These are phyloP conservation scores for Drosophila meridionalis DNA, from an alignment of 2,888 invertebrate species.

Conservation along the genomic window DNA sequence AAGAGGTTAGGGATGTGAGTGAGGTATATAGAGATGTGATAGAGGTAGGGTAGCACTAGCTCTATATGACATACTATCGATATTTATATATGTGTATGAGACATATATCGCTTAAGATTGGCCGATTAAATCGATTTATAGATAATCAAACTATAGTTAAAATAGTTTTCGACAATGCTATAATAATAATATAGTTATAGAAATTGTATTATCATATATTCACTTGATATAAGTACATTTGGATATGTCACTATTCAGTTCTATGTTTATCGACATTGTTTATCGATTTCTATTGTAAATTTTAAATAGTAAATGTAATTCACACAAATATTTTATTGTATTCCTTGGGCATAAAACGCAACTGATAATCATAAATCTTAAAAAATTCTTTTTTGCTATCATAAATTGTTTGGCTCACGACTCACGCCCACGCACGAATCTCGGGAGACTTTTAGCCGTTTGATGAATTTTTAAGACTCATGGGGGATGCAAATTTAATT, in stretches of 20 bases:
- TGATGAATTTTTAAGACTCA: background rate
- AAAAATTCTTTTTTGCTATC: too few species aligned
- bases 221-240: too few species aligned
- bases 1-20: slow-evolving; percentile 20
- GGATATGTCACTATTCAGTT: background rate
- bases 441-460: background rate
- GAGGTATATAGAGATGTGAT: background rate
- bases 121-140: too few species aligned
- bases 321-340: background rate
- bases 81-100: background rate
- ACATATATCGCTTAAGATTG: too few species aligned
- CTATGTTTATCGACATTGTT: background rate
- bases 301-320: background rate
- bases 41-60: background rate
- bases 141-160: too few species aligned
- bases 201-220: too few species aligned
- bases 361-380: background rate
- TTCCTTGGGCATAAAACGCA: background rate
- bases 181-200: too few species aligned
- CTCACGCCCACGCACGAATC: slow-evolving; percentile 1
- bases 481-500: background rate
- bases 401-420: slow-evolving; percentile 7
- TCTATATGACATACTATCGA: background rate
- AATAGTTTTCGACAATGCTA: too few species aligned
- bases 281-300: background rate